Conservation (phyloP, 2,113 vertebrate genomes). For the Rhodinocichla rosea region DNA sequence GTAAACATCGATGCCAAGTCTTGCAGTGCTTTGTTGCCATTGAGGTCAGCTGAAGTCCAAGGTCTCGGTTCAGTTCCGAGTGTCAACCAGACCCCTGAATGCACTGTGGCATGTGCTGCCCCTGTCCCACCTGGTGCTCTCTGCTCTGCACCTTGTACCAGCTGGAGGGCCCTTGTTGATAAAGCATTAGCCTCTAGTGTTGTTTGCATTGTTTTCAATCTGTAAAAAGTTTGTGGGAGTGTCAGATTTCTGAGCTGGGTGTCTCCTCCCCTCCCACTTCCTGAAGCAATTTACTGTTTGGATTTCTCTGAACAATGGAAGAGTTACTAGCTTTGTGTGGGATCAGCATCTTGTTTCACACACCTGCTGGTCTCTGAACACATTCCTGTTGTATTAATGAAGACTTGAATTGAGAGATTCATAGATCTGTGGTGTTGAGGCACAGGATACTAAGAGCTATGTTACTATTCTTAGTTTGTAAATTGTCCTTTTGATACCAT, state of each 20-base stretch:
- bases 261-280: slow-evolving; percentile 56
- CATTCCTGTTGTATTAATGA: slow-evolving; percentile 76
- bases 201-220: neutral
- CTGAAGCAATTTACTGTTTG: slow-evolving; percentile 49
- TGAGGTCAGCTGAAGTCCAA: slow-evolving; percentile 30
- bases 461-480: slow-evolving; percentile 81
- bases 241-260: slow-evolving; percentile 13
- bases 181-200: neutral
- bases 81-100: neutral
- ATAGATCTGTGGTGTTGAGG: slow-evolving; percentile 72
- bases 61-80: neutral
- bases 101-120: slow-evolving; percentile 18
- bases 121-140: slow-evolving; percentile 17
- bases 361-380: slow-evolving; percentile 75
- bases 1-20: neutral
- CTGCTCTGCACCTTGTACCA: slow-evolving; percentile 24
- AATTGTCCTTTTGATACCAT: slow-evolving; percentile 85
- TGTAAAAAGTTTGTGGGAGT: slow-evolving; percentile 36
- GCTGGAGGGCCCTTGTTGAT: slow-evolving; percentile 15
- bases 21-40: neutral
- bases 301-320: slow-evolving; percentile 63
- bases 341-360: slow-evolving; percentile 63
- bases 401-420: slow-evolving; percentile 72
- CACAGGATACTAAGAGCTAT: slow-evolving; percentile 77
- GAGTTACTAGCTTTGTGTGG: slow-evolving; percentile 73